Evolutionary conservation across 1,140 invertebrate species (phyloP), one percentile per base, ranked within the genome.

Genomic region (Calliphora vicina): DNA sequence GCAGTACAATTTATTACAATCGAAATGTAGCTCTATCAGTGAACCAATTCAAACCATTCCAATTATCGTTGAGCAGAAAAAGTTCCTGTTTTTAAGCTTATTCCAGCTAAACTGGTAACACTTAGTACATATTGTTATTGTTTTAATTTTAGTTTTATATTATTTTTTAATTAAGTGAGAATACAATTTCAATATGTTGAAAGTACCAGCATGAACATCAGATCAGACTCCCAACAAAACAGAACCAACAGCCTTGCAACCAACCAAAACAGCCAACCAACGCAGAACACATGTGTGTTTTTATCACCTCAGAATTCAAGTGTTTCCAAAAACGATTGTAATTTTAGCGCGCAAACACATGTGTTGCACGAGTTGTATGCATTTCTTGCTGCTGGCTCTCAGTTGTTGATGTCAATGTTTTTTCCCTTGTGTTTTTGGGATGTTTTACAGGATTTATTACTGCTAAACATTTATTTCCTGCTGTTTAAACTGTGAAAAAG

Each of bases 361-460:
- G 61, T 67, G 61, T 67, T 67, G n/a, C 61, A 57, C n/a, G 50
- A n/a, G n/a, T n/a, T 57, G 50, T n/a, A n/a, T n/a, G n/a, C n/a
- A n/a, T n/a, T n/a, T n/a, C 6, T 15, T 23, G 61, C 61, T 67
- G 20, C 61, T 12, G 23, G n/a, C n/a, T n/a, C n/a, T n/a, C 20
- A 25, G 23, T 57, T 67, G 61, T 17, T 67, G 50, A 15, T 61
- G 57, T 67, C 20, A 17, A 50, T 78, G 20, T 78, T 23, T 27
- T 74, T 74, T 15, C 27, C 6, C 27, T 76, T 42, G 72, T 42
- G n/a, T 76, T 76, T 42, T 20, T 29, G 35, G 73, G 27, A 76
- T 76, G 73, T 76, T 76, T n/a, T 20, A 76, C 73, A 76, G 73
- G 73, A 76, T 76, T 76, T 76, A 76, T 76, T 76, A 25, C 73